Evolutionary conservation across 2,797 vertebrate genomes (phyloP), one percentile per base, ranked within the genome.

Genomic region (Neostethus bicornis): DNA sequence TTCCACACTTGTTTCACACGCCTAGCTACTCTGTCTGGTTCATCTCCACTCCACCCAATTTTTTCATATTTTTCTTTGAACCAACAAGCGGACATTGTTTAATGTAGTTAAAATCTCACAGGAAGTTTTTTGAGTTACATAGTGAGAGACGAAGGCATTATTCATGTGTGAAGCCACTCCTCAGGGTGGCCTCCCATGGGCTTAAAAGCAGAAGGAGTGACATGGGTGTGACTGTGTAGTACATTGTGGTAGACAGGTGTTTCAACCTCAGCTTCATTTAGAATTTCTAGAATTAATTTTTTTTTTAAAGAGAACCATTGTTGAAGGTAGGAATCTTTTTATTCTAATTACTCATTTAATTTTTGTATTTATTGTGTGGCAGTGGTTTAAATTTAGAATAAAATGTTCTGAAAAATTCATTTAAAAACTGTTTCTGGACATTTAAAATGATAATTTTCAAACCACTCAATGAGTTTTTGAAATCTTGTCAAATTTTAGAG

Each of bases 131-230:
- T n/a, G 32, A 38, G 44, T 21, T 42, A 68, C 5, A 16, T 51
- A 25, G 52, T 47, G 37, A 63, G 21, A 12, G 16, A 19, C 14
- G 24, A 31, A 45, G 6, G 17, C 46, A 63, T 65, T 61, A 74
- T 75, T 84, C 71, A 57, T 70, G 38, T 60, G 16, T 38, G 7
- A 86, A 51, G 83, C 84, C 91, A 87, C 92, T 71, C 92, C 92
- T 43, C 24, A 48, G 51, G 69, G 75, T 77, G 78, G 63, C 83
- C 66, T 87, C 82, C 84, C 77, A 66, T 66, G 12, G 77, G 72
- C 71, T 87, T 83, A 89, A 89, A 90, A 90, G 48, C 19, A 21
- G 61, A 51, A 67, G 61, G 51, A 67, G 29, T 54, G 56, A 66
- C 47, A 47, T 58, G 72, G 70, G 77, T 70, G 79, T 69, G 77